Evolutionary conservation across 2,888 invertebrate species (phyloP).

Genomic region (Megastigmus dorsalis): DNA sequence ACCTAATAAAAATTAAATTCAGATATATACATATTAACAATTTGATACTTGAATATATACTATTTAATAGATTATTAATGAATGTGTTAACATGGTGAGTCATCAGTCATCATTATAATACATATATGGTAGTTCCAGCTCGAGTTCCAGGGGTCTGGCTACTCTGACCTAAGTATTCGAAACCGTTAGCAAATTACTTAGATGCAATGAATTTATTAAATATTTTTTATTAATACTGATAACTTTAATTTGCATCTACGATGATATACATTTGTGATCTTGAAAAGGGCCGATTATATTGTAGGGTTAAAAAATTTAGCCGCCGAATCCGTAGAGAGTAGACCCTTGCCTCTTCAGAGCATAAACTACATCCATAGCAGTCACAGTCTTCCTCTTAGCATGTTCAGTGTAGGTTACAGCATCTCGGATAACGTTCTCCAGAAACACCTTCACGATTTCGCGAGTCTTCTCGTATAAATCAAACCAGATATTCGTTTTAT

Average conservation of each 20-base stretch:
- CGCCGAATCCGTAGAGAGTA: conserved; percentile 64
- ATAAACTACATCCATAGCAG: conserved; percentile 80
- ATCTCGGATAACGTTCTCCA: conserved; percentile 77
- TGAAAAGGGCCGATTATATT: conserved; percentile 22
- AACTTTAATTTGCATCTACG: background rate
- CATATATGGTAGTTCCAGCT: no score
- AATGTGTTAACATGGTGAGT: no score
- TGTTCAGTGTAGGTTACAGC: conserved; percentile 80
- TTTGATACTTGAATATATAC: no score
- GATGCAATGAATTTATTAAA: no score
- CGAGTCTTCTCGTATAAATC: conserved; percentile 88
- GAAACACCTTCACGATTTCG: conserved; percentile 82
- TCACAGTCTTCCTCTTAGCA: conserved; percentile 78
- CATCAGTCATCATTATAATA: no score
- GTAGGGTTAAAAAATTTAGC: background rate
- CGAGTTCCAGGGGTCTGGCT: no score
- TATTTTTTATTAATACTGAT: background rate
- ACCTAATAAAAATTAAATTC: no score
- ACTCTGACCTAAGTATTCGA: no score
- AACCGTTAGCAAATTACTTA: no score
- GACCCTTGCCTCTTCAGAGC: conserved; percentile 78
- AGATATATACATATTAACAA: no score
- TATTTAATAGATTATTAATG: no score
- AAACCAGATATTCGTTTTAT: conserved; percentile 85
- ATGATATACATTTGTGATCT: conserved; percentile 4